Evolutionary conservation across 2,113 vertebrate genomes (phyloP).

Genomic region (Halichoerus grypus): DNA sequence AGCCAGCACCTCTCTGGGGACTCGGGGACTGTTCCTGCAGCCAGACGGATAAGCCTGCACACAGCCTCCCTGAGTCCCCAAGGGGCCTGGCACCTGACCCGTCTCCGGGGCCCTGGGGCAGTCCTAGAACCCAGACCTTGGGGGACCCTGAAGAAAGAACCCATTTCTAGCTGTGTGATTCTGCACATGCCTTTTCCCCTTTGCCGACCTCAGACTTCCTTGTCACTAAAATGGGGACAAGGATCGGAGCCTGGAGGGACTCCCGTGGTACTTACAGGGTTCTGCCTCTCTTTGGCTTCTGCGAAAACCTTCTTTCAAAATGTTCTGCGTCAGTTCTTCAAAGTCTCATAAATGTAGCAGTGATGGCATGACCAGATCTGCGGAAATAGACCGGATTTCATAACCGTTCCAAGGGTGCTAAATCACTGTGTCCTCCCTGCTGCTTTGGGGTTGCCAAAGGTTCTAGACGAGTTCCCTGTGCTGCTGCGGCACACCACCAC

Average conservation of each 20-base stretch:
- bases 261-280: accelerated
- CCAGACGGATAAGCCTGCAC: background rate
- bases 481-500: background rate
- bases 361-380: background rate
- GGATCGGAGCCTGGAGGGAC: accelerated
- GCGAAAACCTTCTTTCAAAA: background rate
- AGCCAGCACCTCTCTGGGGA: background rate
- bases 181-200: accelerated
- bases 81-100: background rate
- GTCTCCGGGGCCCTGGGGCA: background rate
- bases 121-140: background rate
- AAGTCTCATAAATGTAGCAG: background rate
- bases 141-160: background rate
- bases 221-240: background rate
- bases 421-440: accelerated
- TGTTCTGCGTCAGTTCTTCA: background rate
- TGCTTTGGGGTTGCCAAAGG: background rate
- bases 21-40: accelerated
- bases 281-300: background rate
- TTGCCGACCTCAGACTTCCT: background rate
- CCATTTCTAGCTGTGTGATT: background rate
- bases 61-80: background rate
- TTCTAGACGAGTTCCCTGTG: accelerated
- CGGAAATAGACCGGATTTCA: background rate
- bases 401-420: background rate